These are phyloP conservation scores for Schlechtendalia chinensis DNA, from an alignment of 1,140 invertebrate species.

Conservation along the genomic window DNA sequence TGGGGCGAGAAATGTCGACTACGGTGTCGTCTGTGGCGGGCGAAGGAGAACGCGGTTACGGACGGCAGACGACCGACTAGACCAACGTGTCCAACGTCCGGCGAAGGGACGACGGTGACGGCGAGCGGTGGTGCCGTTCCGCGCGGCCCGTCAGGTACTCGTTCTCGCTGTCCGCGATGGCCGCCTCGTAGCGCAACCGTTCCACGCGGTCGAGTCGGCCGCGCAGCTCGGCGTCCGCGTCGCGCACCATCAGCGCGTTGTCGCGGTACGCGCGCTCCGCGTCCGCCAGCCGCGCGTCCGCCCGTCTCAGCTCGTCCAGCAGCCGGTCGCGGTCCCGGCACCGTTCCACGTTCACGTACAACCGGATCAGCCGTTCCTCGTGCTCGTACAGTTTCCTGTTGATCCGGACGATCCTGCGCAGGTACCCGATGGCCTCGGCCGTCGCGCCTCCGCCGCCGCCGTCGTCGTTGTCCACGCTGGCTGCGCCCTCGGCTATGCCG, in stretches of 20 bases:
- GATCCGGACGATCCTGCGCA: constrained; percentile 69
- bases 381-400: constrained; percentile 70
- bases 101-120: neutral
- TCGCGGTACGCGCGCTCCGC: constrained; percentile 66
- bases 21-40: no score
- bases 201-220: constrained; percentile 65
- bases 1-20: no score
- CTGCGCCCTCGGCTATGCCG: constrained; percentile 1
- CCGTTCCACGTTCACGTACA: constrained; percentile 67
- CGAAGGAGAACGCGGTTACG: no score
- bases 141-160: constrained; percentile 52
- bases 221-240: constrained; percentile 65
- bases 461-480: constrained; percentile 48
- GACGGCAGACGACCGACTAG: no score
- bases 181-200: constrained; percentile 65
- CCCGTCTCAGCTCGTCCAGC: constrained; percentile 48
- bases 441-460: neutral
- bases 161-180: constrained; percentile 63
- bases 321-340: constrained; percentile 58
- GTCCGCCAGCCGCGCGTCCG: constrained; percentile 58
- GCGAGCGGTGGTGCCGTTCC: neutral
- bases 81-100: constrained; percentile 13
- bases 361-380: constrained; percentile 66
- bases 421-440: constrained; percentile 61
- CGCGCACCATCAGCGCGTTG: constrained; percentile 63